Evolutionary conservation across 2,113 vertebrate genomes (phyloP).

Genomic region (Cairina moschata): DNA sequence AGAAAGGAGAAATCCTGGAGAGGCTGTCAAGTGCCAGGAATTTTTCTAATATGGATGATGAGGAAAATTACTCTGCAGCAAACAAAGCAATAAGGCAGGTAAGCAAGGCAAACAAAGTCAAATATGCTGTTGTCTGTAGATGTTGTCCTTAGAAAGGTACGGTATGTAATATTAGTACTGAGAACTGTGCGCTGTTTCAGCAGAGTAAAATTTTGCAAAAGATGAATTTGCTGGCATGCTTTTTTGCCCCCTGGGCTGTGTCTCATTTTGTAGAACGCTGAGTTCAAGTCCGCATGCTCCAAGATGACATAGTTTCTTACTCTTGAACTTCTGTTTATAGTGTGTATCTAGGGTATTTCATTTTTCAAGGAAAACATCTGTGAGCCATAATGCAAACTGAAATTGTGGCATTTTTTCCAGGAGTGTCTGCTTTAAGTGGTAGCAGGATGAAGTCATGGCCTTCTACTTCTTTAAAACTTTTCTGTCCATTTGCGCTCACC

Average conservation of each 20-base stretch:
- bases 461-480: not conserved
- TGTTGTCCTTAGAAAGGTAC: not conserved
- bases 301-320: not conserved
- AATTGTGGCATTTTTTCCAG: not conserved
- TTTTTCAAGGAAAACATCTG: not conserved
- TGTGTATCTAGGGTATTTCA: not conserved
- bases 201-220: not conserved
- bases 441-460: not conserved
- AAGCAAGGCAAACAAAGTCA: not conserved
- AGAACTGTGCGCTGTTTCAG: not conserved
- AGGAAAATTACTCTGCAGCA: constrained; percentile 89
- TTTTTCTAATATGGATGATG: constrained; percentile 92
- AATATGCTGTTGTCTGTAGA: not conserved
- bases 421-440: rapidly evolving
- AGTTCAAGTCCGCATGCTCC: not conserved
- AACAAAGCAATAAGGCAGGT: constrained; percentile 92
- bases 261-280: not conserved
- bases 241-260: too few species aligned
- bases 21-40: constrained; percentile 92
- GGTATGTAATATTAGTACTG: not conserved
- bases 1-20: constrained; percentile 92
- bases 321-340: not conserved
- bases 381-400: not conserved
- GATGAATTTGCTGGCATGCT: rapidly evolving
- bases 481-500: rapidly evolving